Base-by-base conservation (phyloP, 2,113 vertebrate species). In the Scolopax mira region DNA sequence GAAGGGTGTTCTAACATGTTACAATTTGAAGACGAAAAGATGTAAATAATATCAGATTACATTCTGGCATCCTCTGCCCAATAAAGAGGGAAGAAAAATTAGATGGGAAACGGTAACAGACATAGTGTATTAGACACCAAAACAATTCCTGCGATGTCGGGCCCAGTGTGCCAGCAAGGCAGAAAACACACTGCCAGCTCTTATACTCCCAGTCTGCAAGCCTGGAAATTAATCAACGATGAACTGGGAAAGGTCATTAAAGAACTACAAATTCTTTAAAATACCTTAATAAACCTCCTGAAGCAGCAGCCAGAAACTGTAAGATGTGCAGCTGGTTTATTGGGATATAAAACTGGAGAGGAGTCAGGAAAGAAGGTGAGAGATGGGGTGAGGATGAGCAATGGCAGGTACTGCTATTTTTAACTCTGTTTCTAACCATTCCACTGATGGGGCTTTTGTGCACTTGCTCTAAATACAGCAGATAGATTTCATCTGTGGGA, bases 1-100 rank as follows among this genome's bases (percentile, higher is more conserved):
- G 24, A 61, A 57, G 31, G 13, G 65, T 18, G 23, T 9, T 37
- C 52, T 79, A 69, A 72, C 0, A 0, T 0, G 0, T 21, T 67
- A 30, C 13, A 37, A 46, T 22, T 44, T 27, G 6, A 46, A 85
- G n/a, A 60, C 1, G 1, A 88, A 78, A n/a, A 71, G 14, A 33
- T 22, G 2, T 31, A 69, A 85, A 6, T 30, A 46, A 74, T 31
- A 73, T 41, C 58, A 62, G 37, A 44, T 33, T 33, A 49, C 33
- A 23, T 19, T 37, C 5, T 18, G 24, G 23, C 58, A 89, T 72
- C 5, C 0, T 30, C 57, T 70, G 25, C 46, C 49, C 66, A 83
- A 39, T 18, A 16, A 1, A 5, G 10, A 88, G 7, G 16, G 39
- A 91, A 62, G 21, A 69, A 82, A 71, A 82, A 79, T 27, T 18